Percentiles rank a stretch among this genome's conserved stretches.
phyloP scores from a whole-genome alignment of 2,888 invertebrate genomes.

The Eudemis profundana region DNA sequence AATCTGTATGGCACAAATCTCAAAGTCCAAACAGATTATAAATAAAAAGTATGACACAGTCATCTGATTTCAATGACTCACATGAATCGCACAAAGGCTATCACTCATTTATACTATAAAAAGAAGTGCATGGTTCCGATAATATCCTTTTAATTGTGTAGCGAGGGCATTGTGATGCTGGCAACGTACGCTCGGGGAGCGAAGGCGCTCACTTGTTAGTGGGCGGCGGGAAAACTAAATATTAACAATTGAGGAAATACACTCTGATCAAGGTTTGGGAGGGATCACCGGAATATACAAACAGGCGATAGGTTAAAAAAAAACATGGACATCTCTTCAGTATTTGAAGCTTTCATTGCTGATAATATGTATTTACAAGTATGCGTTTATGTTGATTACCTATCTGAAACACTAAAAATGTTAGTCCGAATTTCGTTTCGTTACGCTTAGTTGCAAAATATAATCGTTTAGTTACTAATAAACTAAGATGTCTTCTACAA shows the following conservation, averaged over 20 bases:
- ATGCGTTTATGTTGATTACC: too few species aligned
- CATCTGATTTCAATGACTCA: slow-evolving; percentile 11
- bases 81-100: background rate
- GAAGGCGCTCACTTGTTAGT: slow-evolving; percentile 69
- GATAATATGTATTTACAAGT: too few species aligned
- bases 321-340: too few species aligned
- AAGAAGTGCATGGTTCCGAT: slow-evolving; percentile 68
- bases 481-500: too few species aligned
- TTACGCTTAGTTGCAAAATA: too few species aligned
- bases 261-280: slow-evolving; percentile 35
- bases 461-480: too few species aligned
- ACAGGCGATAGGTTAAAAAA: background rate
- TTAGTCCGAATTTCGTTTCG: too few species aligned
- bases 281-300: background rate
- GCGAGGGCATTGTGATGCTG: slow-evolving; percentile 70
- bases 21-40: background rate
- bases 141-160: slow-evolving; percentile 78
- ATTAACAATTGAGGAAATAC: slow-evolving; percentile 77
- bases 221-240: slow-evolving; percentile 73
- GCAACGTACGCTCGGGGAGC: slow-evolving; percentile 59
- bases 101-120: slow-evolving; percentile 18
- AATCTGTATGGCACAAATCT: background rate
- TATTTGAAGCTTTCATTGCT: too few species aligned
- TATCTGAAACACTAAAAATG: too few species aligned
- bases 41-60: background rate